Evolutionary conservation across 2,888 invertebrate species (phyloP), one percentile per base, ranked within the genome.

Genomic region (Acanthococcus lagerstroemiae): DNA sequence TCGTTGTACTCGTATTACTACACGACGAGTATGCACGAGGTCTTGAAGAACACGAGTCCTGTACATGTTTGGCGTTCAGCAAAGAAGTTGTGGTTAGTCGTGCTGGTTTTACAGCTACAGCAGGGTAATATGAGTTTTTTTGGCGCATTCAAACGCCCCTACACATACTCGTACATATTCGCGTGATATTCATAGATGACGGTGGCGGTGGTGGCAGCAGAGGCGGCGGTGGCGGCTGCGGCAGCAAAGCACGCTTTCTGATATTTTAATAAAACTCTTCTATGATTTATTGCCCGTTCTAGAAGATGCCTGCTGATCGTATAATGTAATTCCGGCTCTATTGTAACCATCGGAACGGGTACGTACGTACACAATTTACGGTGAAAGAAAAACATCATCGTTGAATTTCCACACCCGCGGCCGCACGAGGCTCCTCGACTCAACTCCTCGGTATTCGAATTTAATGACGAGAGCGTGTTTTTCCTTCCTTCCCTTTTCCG

Each of bases 221-320:
- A 27, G 21, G 15, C 57, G 44, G 22, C 57, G 15, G 3, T 9
- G 21, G 56, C 57, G 17, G 2, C 21, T 21, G 24, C 15, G 15
- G 30, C 19, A 19, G 37, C 21, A 56, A 3, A 21, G 37, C 30
- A 61, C 61, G 61, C 52, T 30, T 61, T 61, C 61, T 61, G 61
- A 61, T 61, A 61, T 61, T 61, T 61, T 61, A 61, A 61, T 61
- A 61, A 61, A 61, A 61, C 52, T 61, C 52, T 52, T 52, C 61
- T 61, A 61, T 61, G 61, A 61, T 61, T 61, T 61, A 61, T 61
- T 61, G 61, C 61, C 44, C 17, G 61, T 50, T 61, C 24, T 22
- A 61, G 61, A 61, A 61, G 61, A 61, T 61, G 61, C 61, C 61
- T 61, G 61, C 61, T 61, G 61, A 61, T 61, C 61, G 48, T 61